Conservation (phyloP, 2,797 vertebrate species). For the Periophthalmus magnuspinnatus region DNA sequence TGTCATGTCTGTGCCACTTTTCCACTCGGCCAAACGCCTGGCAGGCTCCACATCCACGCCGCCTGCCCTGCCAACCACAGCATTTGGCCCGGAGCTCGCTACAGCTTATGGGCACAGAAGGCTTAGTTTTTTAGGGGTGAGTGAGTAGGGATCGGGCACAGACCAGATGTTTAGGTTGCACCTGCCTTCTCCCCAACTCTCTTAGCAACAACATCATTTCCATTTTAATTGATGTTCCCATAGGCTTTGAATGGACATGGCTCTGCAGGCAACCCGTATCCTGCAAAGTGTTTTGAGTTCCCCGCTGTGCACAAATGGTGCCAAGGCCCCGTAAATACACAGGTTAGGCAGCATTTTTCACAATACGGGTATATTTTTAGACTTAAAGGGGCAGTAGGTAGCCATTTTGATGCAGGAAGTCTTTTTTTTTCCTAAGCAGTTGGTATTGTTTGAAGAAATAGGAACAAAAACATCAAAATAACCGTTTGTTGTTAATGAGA, state of each 20-base stretch:
- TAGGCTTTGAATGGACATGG: conserved; percentile 57
- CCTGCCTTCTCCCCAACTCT: conserved; percentile 48
- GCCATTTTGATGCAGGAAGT: not conserved
- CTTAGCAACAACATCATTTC: conserved; percentile 61
- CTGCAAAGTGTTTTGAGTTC: conserved; percentile 60
- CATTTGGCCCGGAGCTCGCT: conserved; percentile 52
- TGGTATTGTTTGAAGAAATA: not conserved
- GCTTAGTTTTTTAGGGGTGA: conserved; percentile 42
- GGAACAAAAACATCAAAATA: not conserved
- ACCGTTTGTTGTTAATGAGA: not conserved
- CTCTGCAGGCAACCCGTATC: conserved; percentile 34
- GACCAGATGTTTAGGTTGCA: conserved; percentile 72
- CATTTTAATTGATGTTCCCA: conserved; percentile 70
- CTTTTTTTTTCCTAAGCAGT: not conserved
- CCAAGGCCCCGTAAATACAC: conserved; percentile 41
- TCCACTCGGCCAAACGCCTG: conserved; percentile 52
- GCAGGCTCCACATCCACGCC: conserved; percentile 51
- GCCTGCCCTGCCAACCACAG: conserved; percentile 56
- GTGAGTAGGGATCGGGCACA: conserved; percentile 51
- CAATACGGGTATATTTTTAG: conserved; percentile 50
- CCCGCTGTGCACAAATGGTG: conserved; percentile 35
- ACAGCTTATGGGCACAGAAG: conserved; percentile 51
- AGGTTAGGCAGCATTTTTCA: conserved; percentile 44
- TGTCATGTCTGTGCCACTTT: conserved; percentile 65
- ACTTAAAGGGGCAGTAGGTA: conserved; percentile 2